These are phyloP conservation scores for Bembecia ichneumoniformis DNA, from an alignment of 2,888 invertebrate genomes.

Conservation along the genomic window DNA sequence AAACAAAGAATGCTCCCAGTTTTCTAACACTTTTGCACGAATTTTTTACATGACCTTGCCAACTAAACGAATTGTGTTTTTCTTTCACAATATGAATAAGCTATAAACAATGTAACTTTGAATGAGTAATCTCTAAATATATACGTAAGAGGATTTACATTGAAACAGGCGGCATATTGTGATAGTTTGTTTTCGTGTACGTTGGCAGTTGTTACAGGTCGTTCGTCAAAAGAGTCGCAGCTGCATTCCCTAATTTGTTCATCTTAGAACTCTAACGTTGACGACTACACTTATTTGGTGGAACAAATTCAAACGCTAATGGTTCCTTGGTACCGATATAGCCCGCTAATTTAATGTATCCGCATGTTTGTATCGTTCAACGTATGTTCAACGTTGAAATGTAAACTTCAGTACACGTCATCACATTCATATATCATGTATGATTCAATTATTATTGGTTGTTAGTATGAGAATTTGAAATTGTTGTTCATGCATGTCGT, in stretches of 20 bases:
- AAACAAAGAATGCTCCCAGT: too few relatives aligned
- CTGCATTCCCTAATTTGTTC: neutral
- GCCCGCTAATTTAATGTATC: conserved; percentile 13
- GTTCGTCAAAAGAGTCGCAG: neutral
- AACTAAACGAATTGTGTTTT: too few relatives aligned
- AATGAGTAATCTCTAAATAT: neutral
- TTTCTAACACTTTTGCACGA: too few relatives aligned
- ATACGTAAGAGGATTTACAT: neutral
- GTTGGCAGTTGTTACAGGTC: neutral
- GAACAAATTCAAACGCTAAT: neutral
- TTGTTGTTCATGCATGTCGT: too few relatives aligned
- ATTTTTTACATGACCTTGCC: too few relatives aligned
- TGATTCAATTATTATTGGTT: conserved; percentile 17
- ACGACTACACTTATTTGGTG: neutral
- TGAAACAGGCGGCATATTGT: neutral
- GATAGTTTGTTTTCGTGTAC: neutral
- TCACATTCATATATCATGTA: conserved; percentile 11
- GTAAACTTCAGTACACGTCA: conserved; percentile 1
- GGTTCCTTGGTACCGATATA: conserved; percentile 21
- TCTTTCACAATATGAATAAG: too few relatives aligned
- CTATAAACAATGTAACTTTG: too few relatives aligned
- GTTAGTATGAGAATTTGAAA: too few relatives aligned
- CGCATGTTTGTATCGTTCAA: conserved; percentile 10
- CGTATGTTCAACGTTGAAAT: conserved; percentile 4
- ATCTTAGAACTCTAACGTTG: neutral